A percentile compares a stretch with the other conserved stretches of the same genome.
These are phyloP conservation scores for Camelus bactrianus DNA, from an alignment of 2,113 vertebrate genomes.

Conservation along the genomic window DNA sequence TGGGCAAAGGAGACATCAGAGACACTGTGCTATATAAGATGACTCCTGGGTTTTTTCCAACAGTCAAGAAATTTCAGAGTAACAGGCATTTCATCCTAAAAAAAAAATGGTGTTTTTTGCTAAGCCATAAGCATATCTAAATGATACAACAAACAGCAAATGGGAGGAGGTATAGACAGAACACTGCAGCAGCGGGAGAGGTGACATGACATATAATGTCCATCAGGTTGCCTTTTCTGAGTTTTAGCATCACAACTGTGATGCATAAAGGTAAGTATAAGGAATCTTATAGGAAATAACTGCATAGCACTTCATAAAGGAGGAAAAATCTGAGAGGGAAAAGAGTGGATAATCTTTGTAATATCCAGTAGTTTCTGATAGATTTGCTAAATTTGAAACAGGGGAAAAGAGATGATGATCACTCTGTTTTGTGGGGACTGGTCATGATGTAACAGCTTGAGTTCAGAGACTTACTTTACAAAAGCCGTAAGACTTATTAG, in stretches of 20 bases:
- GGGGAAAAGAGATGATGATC: constrained; percentile 6
- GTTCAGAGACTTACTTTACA: constrained; percentile 9
- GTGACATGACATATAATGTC: background rate
- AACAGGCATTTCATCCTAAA: background rate
- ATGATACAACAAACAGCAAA: background rate
- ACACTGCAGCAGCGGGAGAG: no score
- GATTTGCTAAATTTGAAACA: background rate
- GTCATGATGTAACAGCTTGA: constrained; percentile 1
- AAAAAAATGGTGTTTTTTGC: background rate
- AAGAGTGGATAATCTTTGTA: background rate
- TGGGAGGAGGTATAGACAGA: background rate
- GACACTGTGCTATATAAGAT: background rate
- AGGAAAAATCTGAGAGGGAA: background rate
- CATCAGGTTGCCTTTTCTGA: background rate
- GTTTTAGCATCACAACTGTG: background rate
- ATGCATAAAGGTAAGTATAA: background rate
- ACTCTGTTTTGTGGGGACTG: background rate
- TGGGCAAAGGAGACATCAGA: background rate
- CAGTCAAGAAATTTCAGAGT: constrained; percentile 4
- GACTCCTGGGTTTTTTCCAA: background rate
- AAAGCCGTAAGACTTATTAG: constrained; percentile 41
- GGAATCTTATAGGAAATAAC: constrained; percentile 11
- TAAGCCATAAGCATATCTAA: background rate
- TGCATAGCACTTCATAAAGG: background rate
- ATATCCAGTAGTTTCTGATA: background rate